phyloP scores from a whole-genome alignment of 1,140 invertebrate genomes.

The Pissodes strobi region DNA sequence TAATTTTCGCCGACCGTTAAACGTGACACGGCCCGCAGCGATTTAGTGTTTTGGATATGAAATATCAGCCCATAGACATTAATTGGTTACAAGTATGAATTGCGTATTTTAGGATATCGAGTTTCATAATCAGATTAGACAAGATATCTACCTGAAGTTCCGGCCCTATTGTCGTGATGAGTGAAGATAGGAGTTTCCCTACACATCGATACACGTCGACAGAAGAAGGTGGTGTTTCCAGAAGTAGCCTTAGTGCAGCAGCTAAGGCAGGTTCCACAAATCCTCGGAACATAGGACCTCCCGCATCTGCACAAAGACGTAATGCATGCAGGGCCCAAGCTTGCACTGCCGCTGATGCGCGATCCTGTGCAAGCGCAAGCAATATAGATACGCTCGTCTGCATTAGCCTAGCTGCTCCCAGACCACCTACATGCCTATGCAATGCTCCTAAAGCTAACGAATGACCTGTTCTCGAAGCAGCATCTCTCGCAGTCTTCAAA shows the following conservation, averaged over 20 bases:
- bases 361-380: constrained; percentile 92
- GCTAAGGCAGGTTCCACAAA: constrained; percentile 95
- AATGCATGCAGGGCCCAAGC: constrained; percentile 96
- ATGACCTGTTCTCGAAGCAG: constrained; percentile 86
- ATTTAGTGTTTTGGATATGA: neutral
- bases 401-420: constrained; percentile 90
- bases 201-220: constrained; percentile 95
- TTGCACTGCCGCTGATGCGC: constrained; percentile 86
- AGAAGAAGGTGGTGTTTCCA: constrained; percentile 85
- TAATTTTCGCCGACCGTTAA: no score
- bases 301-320: constrained; percentile 94
- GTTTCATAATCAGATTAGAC: no score
- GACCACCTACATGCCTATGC: constrained; percentile 87
- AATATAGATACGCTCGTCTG: constrained; percentile 93
- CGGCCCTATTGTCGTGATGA: constrained; percentile 97
- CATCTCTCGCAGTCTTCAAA: constrained; percentile 85
- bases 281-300: constrained; percentile 96
- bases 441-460: constrained; percentile 91
- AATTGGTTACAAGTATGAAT: neutral
- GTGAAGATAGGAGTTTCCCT: constrained; percentile 88
- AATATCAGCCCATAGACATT: neutral
- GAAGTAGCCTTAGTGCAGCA: constrained; percentile 84
- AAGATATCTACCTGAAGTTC: constrained; percentile 83
- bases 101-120: no score
- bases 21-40: no score